Base-by-base conservation (phyloP, 2,113 vertebrate species). In the Austrofundulus limnaeus region DNA sequence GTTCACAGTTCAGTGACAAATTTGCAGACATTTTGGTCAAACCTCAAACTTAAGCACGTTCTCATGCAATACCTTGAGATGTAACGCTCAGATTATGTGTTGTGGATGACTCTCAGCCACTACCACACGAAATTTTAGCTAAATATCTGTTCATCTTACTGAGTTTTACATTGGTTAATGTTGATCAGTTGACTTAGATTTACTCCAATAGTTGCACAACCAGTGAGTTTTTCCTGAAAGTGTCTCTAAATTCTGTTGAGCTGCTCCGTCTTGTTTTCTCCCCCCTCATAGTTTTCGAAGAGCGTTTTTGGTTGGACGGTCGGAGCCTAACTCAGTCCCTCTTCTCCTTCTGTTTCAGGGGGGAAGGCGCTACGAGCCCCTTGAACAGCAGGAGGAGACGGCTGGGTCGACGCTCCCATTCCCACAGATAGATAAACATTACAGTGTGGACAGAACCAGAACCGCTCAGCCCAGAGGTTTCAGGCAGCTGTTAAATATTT, bases 341-440 rank as follows among this genome's bases (percentile, higher is more conserved):
- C 92, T 92, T 93, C 90, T 93, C 92, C 92, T 90, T 92, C 89
- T 92, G 92, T 93, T 93, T 91, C 91, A 93, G 92, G 91, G 90
- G 90, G 89, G 90, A 91, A 87, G 90, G 82, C 45, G 81, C 73
- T 91, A 85, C 81, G 82, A 93, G 87, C 90, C 92, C 89, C 92
- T 90, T 91, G 82, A 89, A 93, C 91, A 92, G 83, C 91, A 93
- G 91, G 92, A 91, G 91, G 90, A 91, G 88, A 86, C 75, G 78
- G 51, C 85, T 89, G 84, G 83, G 89, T 66, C n/a, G 80, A 43
- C 23, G 60, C 81, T 85, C 77, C 46, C 79, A 66, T 58, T 78
- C 55, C 38, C 61, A 70, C 66, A 66, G 10, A 70, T 50, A 74
- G 15, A 70, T 38, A 67, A 38, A 50, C 42, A 73, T n/a, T 67